Evolutionary conservation across 2,113 vertebrate genomes (phyloP).

Genomic region (Ailuropoda melanoleuca): DNA sequence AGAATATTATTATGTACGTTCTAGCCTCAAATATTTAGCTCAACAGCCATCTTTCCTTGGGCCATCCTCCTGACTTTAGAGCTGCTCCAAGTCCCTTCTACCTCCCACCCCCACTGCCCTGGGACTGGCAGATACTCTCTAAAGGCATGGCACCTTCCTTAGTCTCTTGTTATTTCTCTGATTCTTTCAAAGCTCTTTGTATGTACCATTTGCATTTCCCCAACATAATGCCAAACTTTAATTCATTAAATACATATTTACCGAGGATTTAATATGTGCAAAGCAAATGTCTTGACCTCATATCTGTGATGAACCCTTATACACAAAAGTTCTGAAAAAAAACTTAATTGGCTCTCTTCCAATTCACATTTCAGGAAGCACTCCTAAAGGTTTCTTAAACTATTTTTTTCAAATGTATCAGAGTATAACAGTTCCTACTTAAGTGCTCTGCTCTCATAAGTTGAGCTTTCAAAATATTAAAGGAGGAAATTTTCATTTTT

Average conservation of each 20-base stretch:
- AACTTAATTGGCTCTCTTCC: not conserved
- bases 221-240: not conserved
- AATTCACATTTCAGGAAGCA: not conserved
- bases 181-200: not conserved
- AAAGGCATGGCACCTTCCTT: not conserved
- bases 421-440: not conserved
- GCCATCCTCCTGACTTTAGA: not conserved
- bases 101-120: rapidly evolving
- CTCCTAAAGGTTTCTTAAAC: not conserved
- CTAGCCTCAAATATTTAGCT: not conserved
- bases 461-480: constrained; percentile 39
- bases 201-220: not conserved
- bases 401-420: not conserved
- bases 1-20: not conserved
- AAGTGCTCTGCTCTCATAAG: not conserved
- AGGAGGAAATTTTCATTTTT: not conserved
- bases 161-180: not conserved
- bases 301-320: not conserved
- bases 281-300: not conserved
- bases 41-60: not conserved
- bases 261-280: not conserved
- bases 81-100: not conserved
- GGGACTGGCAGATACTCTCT: not conserved
- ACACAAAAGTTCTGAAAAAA: not conserved
- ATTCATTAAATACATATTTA: not conserved